Conservation (phyloP, 2,113 vertebrate species). For the Polypterus bichir region DNA sequence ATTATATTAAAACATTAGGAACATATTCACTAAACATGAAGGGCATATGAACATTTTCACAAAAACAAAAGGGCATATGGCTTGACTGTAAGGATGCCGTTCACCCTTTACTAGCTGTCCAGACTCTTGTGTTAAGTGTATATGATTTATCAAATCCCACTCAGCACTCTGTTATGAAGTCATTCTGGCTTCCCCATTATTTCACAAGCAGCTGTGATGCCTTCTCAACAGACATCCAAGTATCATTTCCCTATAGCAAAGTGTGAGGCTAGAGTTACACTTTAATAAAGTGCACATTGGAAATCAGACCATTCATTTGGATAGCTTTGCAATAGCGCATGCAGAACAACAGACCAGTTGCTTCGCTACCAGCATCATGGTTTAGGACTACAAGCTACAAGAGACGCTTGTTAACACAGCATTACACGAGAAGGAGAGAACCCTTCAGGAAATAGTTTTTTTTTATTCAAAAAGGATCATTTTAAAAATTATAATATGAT, state of each 20-base stretch:
- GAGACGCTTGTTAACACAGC: too few species aligned
- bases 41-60: too few species aligned
- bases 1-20: too few species aligned
- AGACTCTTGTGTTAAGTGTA: constrained; percentile 1
- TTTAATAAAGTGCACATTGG: constrained; percentile 7
- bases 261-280: constrained; percentile 10
- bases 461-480: too few species aligned
- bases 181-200: constrained; percentile 22
- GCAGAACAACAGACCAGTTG: not conserved
- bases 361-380: not conserved
- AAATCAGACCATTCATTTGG: not conserved
- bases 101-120: not conserved
- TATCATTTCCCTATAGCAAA: constrained; percentile 25
- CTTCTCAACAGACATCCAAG: constrained; percentile 15
- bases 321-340: not conserved
- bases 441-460: too few species aligned
- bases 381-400: too few species aligned
- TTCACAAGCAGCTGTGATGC: constrained; percentile 26
- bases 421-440: too few species aligned
- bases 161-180: constrained; percentile 22
- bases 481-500: too few species aligned
- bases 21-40: too few species aligned
- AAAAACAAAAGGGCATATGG: too few species aligned
- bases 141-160: constrained; percentile 17
- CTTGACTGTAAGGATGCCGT: not conserved